Base-by-base conservation (phyloP, 2,797 vertebrate genomes). In the Tiaroga cobitis region DNA sequence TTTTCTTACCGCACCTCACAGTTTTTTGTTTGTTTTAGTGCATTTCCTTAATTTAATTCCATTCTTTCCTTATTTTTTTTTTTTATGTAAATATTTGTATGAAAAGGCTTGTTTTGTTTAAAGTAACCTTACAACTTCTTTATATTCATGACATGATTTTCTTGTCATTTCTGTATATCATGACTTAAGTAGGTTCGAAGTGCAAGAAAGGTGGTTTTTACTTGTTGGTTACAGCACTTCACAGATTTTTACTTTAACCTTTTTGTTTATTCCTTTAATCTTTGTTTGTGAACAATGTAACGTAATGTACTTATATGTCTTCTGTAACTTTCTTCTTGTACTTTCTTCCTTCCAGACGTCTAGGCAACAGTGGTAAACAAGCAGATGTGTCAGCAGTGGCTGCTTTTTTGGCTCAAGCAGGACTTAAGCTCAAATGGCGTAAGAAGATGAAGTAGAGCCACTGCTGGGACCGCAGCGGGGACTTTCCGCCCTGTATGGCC, bases 401-500 rank as follows among this genome's bases (percentile, higher is more conserved):
- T 43, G 46, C 68, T 81, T 43, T 49, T 26, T 83, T 70, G 82
- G 26, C 24, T 70, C 29, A 1, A 69, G 80, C 16, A 61, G 43
- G 5, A 59, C 51, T 61, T 29, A 19, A 70, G 69, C 29, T 82
- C 49, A 34, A 73, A 32, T 73, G 61, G 67, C 21, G n/a, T 51
- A 46, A 54, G 59, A 68, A 85, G 41, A 21, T 65, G 13, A 74
- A 80, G 59, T 70, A 13, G 59, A 84, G 63, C 49, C 26, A 41
- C 70, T 75, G 29, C 41, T 69, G 80, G 68, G 79, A 82, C 80
- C 15, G 21, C 26, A 74, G 86, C 80, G 85, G 90, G 89, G 92
- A 88, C 85, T 92, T 87, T 90, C 70, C 72, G 86, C 89, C 80
- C 87, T 83, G 73, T 81, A 49, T 69, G 32, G 63, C 1, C 76